These are phyloP conservation scores for Zosterops pallidus DNA, from an alignment of 2,113 vertebrate species.

Conservation along the genomic window DNA sequence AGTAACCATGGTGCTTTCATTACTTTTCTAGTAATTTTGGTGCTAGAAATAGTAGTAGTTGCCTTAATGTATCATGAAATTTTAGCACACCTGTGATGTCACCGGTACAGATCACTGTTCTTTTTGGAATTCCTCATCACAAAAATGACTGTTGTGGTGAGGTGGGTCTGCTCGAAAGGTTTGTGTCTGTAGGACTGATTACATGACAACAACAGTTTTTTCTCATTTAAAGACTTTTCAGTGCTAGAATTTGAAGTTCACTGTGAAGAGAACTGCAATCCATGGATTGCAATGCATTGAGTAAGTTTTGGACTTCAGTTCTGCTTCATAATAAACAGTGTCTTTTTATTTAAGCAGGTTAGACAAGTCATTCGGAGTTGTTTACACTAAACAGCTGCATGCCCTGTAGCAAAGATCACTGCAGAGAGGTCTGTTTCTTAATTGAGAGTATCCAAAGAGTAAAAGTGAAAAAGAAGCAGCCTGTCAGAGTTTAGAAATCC, in stretches of 20 bases:
- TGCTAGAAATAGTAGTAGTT: not conserved
- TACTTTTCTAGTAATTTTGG: too few relatives aligned
- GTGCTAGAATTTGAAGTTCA: not conserved
- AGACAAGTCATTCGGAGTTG: not conserved
- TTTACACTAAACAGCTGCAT: constrained; percentile 18
- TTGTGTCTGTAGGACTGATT: not conserved
- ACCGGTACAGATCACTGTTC: accelerated
- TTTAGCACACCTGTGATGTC: accelerated
- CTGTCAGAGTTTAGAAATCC: not conserved
- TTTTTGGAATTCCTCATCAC: not conserved
- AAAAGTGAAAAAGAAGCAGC: not conserved
- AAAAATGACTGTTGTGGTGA: not conserved
- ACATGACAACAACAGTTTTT: not conserved
- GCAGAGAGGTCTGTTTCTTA: not conserved
- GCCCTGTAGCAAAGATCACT: not conserved
- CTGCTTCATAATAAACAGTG: not conserved
- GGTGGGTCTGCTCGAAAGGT: not conserved
- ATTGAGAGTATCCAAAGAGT: not conserved
- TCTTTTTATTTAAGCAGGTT: not conserved
- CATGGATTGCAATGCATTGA: not conserved
- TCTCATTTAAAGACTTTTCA: not conserved
- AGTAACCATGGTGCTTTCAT: too few relatives aligned
- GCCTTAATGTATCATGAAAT: accelerated
- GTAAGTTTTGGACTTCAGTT: constrained; percentile 12
- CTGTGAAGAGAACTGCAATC: not conserved